phyloP scores from a whole-genome alignment of 2,113 vertebrate species.

The Cyanocitta stelleri region DNA sequence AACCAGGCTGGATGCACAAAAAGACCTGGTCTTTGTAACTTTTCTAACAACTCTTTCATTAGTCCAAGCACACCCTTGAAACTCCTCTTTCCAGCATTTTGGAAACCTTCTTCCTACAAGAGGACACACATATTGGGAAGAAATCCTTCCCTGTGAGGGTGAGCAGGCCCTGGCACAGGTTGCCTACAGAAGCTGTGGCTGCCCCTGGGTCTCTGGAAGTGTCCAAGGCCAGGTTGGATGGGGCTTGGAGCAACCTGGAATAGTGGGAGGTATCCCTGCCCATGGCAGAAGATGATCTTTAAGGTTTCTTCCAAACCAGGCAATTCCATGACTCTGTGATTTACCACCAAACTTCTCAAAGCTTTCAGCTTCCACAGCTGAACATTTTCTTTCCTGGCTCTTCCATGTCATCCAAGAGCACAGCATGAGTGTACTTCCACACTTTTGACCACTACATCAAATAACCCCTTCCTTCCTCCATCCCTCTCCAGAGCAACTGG shows the following conservation, averaged over 20 bases:
- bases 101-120: background rate
- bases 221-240: fast-evolving
- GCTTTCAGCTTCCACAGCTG: background rate
- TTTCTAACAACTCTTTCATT: background rate
- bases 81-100: background rate
- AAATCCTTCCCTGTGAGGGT: fast-evolving
- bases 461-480: background rate
- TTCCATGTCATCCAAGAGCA: background rate
- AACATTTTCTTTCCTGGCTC: background rate
- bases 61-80: background rate
- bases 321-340: background rate
- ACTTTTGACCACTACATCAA: background rate
- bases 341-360: background rate
- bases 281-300: background rate
- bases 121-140: background rate
- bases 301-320: background rate
- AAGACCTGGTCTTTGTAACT: background rate
- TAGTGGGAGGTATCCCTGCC: background rate
- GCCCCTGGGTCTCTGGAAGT: background rate
- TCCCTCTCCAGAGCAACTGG: background rate
- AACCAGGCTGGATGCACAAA: background rate
- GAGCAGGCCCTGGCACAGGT: fast-evolving
- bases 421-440: background rate
- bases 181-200: background rate
- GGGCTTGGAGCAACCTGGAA: fast-evolving